Base-by-base conservation (phyloP, 2,113 vertebrate genomes). In the Progne subis region DNA sequence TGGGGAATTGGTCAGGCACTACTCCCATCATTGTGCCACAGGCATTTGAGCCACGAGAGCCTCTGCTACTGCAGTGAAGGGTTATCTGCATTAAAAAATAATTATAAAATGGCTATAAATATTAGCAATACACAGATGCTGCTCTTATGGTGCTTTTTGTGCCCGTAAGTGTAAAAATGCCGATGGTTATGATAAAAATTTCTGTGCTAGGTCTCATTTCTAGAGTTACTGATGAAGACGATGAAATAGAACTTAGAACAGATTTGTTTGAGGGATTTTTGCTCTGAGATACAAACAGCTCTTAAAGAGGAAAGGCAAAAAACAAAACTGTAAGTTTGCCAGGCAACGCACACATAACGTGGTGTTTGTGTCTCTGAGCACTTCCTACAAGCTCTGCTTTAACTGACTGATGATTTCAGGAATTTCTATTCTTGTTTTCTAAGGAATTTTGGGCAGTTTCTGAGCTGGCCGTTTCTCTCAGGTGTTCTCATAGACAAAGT, bases 291-390 rank as follows among this genome's bases (percentile, higher is more conserved):
- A 14, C 34, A 29, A 61, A 61, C 18, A 24, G 18, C n/a, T 82
- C 53, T 37, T 25, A 21, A 41, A 71, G 1, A 11, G 1, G 14
- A 46, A 67, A 53, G 3, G 0, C 8, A 29, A 67, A 61, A 28
- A 9, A 17, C 46, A 32, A 55, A 87, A 12, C 5, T 13, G 23
- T 6, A 5, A 31, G 41, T 56, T 10, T 61, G 56, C 5, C 18
- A 3, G 5, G 4, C 41, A 23, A 4, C 1, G 4, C 39, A 37
- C 11, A 13, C 1, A 0, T 11, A 3, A 19, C 0, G 0, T 17
- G 34, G 3, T 15, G 3, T 64, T 52, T 32, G 5, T 7, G 12
- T 12, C 5, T 19, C 47, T 43, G 47, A 57, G 28, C 17, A 0
- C 8, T 44, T 53, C 29, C 53, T n/a, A 32, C 28, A 8, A 23